These are phyloP conservation scores for Chlorodrepanis virens DNA, from an alignment of 2,113 vertebrate genomes.

Conservation along the genomic window DNA sequence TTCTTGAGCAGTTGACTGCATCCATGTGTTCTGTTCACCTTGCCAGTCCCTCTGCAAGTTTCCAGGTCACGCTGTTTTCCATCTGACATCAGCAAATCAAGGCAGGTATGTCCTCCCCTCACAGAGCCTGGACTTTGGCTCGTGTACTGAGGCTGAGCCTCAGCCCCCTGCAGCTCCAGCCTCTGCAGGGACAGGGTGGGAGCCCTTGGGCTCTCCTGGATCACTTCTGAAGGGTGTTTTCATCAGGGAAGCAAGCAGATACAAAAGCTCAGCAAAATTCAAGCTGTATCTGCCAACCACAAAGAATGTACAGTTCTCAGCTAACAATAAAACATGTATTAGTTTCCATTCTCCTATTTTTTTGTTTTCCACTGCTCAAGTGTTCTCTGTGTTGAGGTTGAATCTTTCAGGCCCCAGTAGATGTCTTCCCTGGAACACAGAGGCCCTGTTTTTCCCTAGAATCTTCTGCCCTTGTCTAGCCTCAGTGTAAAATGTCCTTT, in stretches of 20 bases:
- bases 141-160: not conserved
- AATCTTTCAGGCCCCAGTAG: not conserved
- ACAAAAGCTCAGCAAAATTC: not conserved
- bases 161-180: not conserved
- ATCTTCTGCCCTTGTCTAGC: not conserved
- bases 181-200: not conserved
- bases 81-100: not conserved
- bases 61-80: not conserved
- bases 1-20: not conserved
- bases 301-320: not conserved
- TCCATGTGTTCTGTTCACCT: not conserved
- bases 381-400: constrained; percentile 9
- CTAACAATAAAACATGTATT: not conserved
- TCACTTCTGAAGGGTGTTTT: not conserved
- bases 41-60: not conserved
- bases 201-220: not conserved
- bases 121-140: not conserved
- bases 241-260: not conserved
- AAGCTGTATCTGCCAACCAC: not conserved
- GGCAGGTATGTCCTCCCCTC: rapidly evolving
- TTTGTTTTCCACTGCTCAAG: not conserved
- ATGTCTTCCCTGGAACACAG: not conserved
- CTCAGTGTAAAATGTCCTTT: not conserved
- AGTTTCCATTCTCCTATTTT: not conserved
- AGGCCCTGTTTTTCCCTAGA: not conserved